These are phyloP conservation scores for Charanyca ferruginea DNA, from an alignment of 2,888 invertebrate genomes.

Conservation along the genomic window DNA sequence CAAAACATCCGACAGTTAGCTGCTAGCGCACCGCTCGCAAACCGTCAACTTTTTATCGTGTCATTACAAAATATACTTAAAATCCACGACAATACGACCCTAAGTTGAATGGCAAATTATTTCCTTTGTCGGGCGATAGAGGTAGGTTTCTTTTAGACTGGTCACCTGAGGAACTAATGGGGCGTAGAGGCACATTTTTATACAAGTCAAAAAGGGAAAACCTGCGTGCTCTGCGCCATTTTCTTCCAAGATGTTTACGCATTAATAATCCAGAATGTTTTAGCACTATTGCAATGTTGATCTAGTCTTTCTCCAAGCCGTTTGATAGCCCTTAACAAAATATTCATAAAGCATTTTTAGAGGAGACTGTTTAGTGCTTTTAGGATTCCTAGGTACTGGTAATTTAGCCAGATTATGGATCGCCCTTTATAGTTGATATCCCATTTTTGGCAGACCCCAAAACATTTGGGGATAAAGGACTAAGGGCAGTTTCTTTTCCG, in stretches of 20 bases:
- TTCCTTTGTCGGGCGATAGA: too few species aligned
- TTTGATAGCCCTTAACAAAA: neutral
- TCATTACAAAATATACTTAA: too few species aligned
- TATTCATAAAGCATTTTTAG: slow-evolving; percentile 16
- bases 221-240: neutral
- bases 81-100: too few species aligned
- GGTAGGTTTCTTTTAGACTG: too few species aligned
- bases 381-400: neutral
- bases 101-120: too few species aligned
- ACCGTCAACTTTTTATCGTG: too few species aligned
- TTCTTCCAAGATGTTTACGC: neutral
- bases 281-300: neutral
- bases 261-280: neutral
- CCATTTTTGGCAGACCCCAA: neutral
- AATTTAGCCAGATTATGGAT: neutral
- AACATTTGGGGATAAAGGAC: neutral
- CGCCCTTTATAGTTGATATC: neutral
- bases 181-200: too few species aligned
- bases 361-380: neutral
- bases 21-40: too few species aligned
- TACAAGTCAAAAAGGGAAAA: too few species aligned
- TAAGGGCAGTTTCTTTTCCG: neutral
- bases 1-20: too few species aligned
- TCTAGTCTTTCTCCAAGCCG: neutral
- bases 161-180: too few species aligned